Evolutionary conservation across 2,888 invertebrate species (phyloP).

Genomic region (Eupithecia tripunctaria): DNA sequence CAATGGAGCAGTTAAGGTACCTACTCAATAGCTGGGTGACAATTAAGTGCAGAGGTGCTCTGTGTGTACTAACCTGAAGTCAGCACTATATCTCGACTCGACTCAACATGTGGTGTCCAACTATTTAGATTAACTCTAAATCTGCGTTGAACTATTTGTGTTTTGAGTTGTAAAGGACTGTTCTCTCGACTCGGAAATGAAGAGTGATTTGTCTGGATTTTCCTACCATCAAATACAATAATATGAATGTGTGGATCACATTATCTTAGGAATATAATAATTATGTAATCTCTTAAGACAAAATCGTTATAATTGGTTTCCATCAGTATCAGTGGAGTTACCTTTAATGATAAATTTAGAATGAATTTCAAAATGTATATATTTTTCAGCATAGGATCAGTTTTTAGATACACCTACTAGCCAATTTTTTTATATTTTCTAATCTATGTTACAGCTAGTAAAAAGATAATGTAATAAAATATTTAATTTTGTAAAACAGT

Average conservation of each 20-base stretch:
- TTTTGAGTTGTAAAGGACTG: neutral
- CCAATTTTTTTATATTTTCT: neutral
- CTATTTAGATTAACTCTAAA: neutral
- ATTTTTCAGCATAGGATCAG: neutral
- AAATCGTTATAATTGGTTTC: neutral
- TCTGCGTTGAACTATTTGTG: neutral
- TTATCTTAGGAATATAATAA: neutral
- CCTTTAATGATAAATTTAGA: neutral
- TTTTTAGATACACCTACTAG: neutral
- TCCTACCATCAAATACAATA: neutral
- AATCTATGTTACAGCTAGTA: neutral
- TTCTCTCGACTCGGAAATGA: neutral
- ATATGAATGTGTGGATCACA: neutral
- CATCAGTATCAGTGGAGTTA: neutral
- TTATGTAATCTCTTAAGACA: neutral
- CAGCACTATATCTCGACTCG: neutral
- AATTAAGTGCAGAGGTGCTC: slow-evolving; percentile 39
- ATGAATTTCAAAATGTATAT: neutral
- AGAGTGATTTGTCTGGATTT: neutral
- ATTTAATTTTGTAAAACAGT: neutral
- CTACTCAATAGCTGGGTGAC: slow-evolving; percentile 40
- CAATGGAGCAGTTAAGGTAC: slow-evolving; percentile 58
- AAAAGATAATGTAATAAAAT: neutral
- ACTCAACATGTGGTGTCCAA: neutral
- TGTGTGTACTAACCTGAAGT: slow-evolving; percentile 19